These are phyloP conservation scores for Riptortus pedestris DNA, from an alignment of 1,140 invertebrate genomes.

Conservation along the genomic window DNA sequence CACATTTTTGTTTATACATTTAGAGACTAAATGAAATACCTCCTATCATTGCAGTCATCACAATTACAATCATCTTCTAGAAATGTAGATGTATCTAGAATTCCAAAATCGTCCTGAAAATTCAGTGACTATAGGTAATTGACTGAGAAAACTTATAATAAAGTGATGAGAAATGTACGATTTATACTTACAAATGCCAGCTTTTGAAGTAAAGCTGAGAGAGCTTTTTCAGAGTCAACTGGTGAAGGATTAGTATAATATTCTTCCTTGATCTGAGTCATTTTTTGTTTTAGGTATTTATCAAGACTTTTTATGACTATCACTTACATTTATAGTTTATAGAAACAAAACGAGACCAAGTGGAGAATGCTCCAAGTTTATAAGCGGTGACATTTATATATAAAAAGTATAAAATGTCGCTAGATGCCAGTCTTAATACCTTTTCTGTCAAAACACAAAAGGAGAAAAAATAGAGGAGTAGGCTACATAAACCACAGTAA, in stretches of 20 bases:
- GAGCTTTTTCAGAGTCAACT: conserved; percentile 1
- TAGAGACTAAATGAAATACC: conserved; percentile 31
- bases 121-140: background rate
- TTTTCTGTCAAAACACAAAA: no score
- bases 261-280: background rate
- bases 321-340: no score
- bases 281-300: no score
- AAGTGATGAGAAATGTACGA: background rate
- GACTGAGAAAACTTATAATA: background rate
- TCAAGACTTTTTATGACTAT: no score
- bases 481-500: no score
- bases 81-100: conserved; percentile 21
- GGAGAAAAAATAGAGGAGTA: no score
- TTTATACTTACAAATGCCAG: conserved; percentile 8
- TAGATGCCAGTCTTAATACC: no score
- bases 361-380: no score
- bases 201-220: background rate
- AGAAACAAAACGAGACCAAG: no score
- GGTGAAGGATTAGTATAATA: background rate
- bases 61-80: conserved; percentile 33
- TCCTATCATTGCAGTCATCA: conserved; percentile 35
- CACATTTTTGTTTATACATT: background rate
- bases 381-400: no score
- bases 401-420: no score
- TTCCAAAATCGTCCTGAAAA: conserved; percentile 18